A percentile compares a stretch with the other conserved stretches of the same genome.
Evolutionary conservation across 1,140 invertebrate species (phyloP).

Genomic region (Probaryconus sp.): DNA sequence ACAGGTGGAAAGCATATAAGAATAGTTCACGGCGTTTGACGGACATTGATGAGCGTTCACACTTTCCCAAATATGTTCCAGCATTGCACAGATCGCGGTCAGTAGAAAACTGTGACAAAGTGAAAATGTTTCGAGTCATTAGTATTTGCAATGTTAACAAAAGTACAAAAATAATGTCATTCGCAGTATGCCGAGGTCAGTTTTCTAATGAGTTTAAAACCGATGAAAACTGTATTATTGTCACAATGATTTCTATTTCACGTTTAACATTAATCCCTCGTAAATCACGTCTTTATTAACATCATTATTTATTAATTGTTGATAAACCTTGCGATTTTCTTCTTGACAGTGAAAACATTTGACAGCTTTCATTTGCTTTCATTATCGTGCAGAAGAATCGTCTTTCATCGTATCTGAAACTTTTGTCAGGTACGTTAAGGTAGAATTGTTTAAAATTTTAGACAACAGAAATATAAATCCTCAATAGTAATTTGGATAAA

Average conservation of each 20-base stretch:
- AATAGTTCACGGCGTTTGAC: conserved; percentile 18
- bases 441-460: too few relatives aligned
- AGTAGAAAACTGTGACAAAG: conserved; percentile 75
- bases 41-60: conserved; percentile 22
- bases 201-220: conserved; percentile 32
- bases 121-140: conserved; percentile 65
- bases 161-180: conserved; percentile 27
- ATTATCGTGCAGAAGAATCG: too few relatives aligned
- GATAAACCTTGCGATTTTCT: too few relatives aligned
- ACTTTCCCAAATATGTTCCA: conserved; percentile 46
- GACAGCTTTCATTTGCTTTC: too few relatives aligned
- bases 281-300: too few relatives aligned
- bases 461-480: too few relatives aligned
- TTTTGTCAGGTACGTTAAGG: too few relatives aligned
- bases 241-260: conserved; percentile 21
- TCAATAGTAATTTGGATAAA: too few relatives aligned
- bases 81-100: conserved; percentile 66
- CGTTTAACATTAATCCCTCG: too few relatives aligned
- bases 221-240: conserved; percentile 1
- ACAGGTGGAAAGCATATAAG: conserved; percentile 33
- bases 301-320: too few relatives aligned
- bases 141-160: conserved; percentile 36
- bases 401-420: too few relatives aligned
- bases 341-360: too few relatives aligned
- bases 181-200: conserved; percentile 23